Percentiles rank a stretch among this genome's conserved stretches.
phyloP scores from a whole-genome alignment of 1,140 invertebrate species.

The Elymnias hypermnestra region DNA sequence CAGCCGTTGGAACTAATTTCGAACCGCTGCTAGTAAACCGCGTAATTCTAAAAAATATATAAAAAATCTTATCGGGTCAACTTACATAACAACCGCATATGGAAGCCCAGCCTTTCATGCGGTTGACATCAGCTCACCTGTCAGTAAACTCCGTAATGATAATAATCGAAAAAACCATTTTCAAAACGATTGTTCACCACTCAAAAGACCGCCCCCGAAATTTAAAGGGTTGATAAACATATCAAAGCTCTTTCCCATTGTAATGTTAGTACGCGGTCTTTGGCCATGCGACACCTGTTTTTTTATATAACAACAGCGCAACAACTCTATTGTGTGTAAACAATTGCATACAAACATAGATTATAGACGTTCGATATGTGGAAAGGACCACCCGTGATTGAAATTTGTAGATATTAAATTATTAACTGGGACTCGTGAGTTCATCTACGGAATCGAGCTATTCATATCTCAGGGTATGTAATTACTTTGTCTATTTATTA shows the following conservation, averaged over 20 bases:
- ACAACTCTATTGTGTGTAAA: constrained; percentile 46
- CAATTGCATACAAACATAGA: constrained; percentile 64
- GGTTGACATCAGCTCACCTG: constrained; percentile 66
- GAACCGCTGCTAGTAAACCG: no score
- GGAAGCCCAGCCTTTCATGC: constrained; percentile 31
- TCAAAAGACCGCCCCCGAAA: constrained; percentile 53
- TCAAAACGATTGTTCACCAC: constrained; percentile 55
- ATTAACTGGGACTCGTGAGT: no score
- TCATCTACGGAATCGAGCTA: no score
- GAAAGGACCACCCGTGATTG: constrained; percentile 47
- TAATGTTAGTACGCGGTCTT: constrained; percentile 34
- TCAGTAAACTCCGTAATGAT: constrained; percentile 63
- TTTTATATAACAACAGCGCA: constrained; percentile 47
- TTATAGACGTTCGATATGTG: constrained; percentile 54
- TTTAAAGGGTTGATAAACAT: constrained; percentile 73
- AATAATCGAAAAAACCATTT: constrained; percentile 63
- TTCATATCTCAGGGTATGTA: no score
- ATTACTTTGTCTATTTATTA: no score
- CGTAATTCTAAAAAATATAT: no score
- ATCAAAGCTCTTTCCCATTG: constrained; percentile 53
- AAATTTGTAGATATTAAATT: no score
- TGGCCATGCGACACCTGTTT: constrained; percentile 59
- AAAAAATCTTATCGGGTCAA: constrained; percentile 55
- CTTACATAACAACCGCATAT: constrained; percentile 36
- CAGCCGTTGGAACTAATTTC: no score